Evolutionary conservation across 2,797 vertebrate genomes (phyloP), one percentile per base, ranked within the genome.

Genomic region (Micromesistius poutassou): DNA sequence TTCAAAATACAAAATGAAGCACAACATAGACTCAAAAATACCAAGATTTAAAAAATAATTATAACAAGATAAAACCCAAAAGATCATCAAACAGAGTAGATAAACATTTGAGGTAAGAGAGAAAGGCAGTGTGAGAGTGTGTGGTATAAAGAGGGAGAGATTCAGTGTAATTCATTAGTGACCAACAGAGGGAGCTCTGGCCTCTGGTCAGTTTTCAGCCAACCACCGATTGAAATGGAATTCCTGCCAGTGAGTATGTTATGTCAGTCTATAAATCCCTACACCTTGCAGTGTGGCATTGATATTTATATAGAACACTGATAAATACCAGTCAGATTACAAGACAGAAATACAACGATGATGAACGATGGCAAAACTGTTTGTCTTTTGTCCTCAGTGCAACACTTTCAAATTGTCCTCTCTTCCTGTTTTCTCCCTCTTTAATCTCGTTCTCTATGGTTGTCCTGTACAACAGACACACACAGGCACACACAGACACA

Each of bases 181-280:
- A 91, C 96, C 97, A 96, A 97, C 92, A 98, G 97, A 98, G 97
- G 97, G 97, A 95, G 96, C 94, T 96, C 93, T 97, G 95, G 96
- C 91, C 94, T 94, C 96, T 97, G 94, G 91, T 92, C 92, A 91
- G 80, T 79, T 80, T 80, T 30, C 16, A 85, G 81, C 79, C 77
- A 82, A 71, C 76, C 79, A 80, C 81, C 87, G 80, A 55, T 74
- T 76, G 74, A 78, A 25, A 71, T 30, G 22, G 19, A 70, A 5
- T 5, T 12, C 25, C 22, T 25, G 30, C 68, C 13, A 25, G 35
- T 7, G 35, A 36, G 35, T 36, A 5, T 36, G 35, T 36, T 36
- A 36, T 36, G 35, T 36, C 35, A 36, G 35, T 36, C 35, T 8
- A 7, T 36, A 36, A 36, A 6, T 36, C 35, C 1, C 8, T 6